A percentile compares a stretch with the other conserved stretches of the same genome.
Evolutionary conservation across 1,140 invertebrate genomes (phyloP).

Genomic region (Papilio glaucus): DNA sequence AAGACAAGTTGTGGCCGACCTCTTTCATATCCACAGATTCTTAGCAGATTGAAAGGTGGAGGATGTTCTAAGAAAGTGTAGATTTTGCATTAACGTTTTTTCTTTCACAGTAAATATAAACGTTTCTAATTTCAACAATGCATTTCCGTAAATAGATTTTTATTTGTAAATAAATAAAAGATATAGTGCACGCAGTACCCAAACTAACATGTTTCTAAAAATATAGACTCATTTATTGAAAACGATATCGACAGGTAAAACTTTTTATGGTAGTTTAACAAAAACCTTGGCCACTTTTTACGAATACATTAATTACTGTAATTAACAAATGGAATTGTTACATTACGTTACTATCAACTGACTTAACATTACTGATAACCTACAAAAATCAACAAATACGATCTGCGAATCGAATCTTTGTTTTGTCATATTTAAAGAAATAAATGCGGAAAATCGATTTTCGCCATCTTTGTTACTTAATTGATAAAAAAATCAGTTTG

Average conservation of each 20-base stretch:
- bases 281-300: neutral
- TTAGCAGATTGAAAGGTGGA: slow-evolving; percentile 55
- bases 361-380: neutral
- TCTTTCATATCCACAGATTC: slow-evolving; percentile 64
- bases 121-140: neutral
- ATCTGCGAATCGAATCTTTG: neutral
- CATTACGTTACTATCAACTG: neutral
- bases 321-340: neutral
- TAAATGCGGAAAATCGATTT: too few relatives aligned
- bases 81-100: slow-evolving; percentile 19
- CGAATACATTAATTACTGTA: neutral
- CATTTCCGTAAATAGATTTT: neutral
- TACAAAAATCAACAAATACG: neutral
- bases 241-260: neutral
- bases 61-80: slow-evolving; percentile 24
- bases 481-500: too few relatives aligned
- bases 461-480: too few relatives aligned
- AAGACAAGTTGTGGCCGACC: slow-evolving; percentile 63
- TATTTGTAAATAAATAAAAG: neutral
- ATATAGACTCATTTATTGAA: neutral
- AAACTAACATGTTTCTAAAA: neutral
- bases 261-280: neutral
- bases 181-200: too few relatives aligned
- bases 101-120: slow-evolving; percentile 33
- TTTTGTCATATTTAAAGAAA: too few relatives aligned